Base-by-base conservation (phyloP, 2,113 vertebrate genomes). In the Loxodonta africana region DNA sequence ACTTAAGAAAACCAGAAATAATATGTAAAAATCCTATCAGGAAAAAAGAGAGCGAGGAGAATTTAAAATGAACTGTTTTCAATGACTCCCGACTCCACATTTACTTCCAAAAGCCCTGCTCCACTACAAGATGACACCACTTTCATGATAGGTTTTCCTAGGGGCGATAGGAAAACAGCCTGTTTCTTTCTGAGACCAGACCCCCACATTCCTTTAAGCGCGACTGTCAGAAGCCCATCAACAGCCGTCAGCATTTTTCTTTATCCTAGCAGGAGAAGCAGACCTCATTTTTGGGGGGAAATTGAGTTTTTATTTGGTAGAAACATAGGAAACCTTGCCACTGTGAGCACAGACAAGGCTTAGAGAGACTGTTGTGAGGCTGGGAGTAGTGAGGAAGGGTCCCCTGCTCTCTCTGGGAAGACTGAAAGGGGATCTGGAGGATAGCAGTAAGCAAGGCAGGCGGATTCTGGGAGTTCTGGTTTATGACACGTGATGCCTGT, bases 261-360 rank as follows among this genome's bases (percentile, higher is more conserved):
- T 81, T 57, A n/a, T 20, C 25, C 41, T 23, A 78, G 51, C 28
- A 62, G 28, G 53, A 33, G 20, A 44, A 37, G 62, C 6, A 41
- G 20, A 48, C 14, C 48, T 85, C 57, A 20, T 48, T 63, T 44
- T 6, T 8, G 28, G 48, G 53, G 60, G 23, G 77, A 46, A 41
- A 82, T 0, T 65, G 15, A 84, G 57, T 62, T 74, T 46, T 37
- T 51, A 18, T 18, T 44, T 2, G 41, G 25, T 65, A 15, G 76
- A 83, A 18, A 51, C 28, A 37, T 37, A 37, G 30, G 33, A 33
- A 26, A 15, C 10, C n/a, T 44, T 0, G 0, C 57, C 12, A 0
- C 57, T 18, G 1, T 12, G 30, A 23, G 25, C 63, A 57, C 3
- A 41, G 6, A 26, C 11, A 12, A 6, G 28, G 69, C 30, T 23